Evolutionary conservation across 2,888 invertebrate species (phyloP).

Genomic region (Apodemia duryi): DNA sequence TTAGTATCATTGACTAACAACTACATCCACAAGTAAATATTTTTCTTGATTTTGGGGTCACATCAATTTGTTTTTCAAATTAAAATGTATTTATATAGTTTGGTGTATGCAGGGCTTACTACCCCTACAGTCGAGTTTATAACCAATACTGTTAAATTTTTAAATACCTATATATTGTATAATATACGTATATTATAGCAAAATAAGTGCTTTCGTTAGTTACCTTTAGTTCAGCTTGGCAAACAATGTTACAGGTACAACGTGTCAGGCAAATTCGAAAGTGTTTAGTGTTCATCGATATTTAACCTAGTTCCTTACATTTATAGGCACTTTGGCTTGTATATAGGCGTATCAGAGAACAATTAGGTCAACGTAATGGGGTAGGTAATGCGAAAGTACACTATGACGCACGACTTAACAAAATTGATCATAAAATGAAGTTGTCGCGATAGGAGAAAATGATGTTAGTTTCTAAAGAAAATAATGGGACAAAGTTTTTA

Average conservation of each 20-base stretch:
- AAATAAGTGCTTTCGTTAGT: conserved; percentile 1
- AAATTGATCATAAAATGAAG: conserved; percentile 43
- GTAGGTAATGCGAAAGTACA: conserved; percentile 56
- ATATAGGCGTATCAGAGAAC: conserved; percentile 60
- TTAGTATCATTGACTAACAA: too few species aligned
- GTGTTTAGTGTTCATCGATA: conserved; percentile 62
- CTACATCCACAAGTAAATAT: too few species aligned
- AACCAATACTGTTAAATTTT: too few species aligned
- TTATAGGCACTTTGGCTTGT: conserved; percentile 66
- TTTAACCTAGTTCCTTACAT: conserved; percentile 73
- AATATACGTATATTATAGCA: too few species aligned
- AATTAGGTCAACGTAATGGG: conserved; percentile 71
- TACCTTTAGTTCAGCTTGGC: conserved; percentile 36
- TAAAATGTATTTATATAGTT: too few species aligned
- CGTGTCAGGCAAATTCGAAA: conserved; percentile 44
- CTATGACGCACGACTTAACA: conserved; percentile 46
- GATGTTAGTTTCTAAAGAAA: too few species aligned
- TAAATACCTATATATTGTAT: too few species aligned
- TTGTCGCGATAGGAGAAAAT: conserved; percentile 25
- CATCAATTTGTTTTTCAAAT: too few species aligned
- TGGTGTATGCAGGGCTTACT: too few species aligned
- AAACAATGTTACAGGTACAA: conserved; percentile 39
- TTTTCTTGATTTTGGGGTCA: too few species aligned
- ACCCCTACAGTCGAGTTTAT: too few species aligned
- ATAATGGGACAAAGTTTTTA: too few species aligned